Base-by-base conservation (phyloP, 2,888 invertebrate genomes). In the Hypolimnas misippus region DNA sequence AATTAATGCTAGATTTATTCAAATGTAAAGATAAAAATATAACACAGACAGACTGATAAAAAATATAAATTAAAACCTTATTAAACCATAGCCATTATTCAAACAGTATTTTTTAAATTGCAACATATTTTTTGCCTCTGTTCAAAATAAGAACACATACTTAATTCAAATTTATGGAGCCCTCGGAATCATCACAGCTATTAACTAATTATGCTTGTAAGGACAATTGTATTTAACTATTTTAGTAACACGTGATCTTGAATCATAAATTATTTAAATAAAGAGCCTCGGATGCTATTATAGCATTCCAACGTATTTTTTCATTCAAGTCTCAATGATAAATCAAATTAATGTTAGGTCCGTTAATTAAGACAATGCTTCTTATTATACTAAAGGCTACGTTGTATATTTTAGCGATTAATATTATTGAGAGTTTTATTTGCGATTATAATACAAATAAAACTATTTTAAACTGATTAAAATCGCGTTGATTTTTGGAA, bases 101-200 rank as follows among this genome's bases (percentile, higher is more conserved):
- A n/a, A n/a, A n/a, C n/a, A n/a, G n/a, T n/a, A n/a, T n/a, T n/a
- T n/a, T n/a, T n/a, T n/a, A n/a, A n/a, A n/a, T n/a, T n/a, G 25
- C 25, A n/a, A 25, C 25, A 25, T 25, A 25, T 25, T n/a, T n/a
- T n/a, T 5, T 25, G 25, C 5, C 25, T 52, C 51, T 33, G 58
- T 59, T 63, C 56, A 42, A 60, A 44, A 44, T 44, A n/a, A n/a
- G 49, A 25, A 50, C 42, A 53, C 57, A 54, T 35, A 35, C 49
- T 64, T 60, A 54, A 57, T 66, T 60, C 50, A 56, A 56, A 57
- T 62, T 54, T 53, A 63, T 50, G 49, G 50, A 59, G 52, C 49
- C 50, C 57, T 56, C 69, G 54, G 53, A 69, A 67, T 76, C 74
- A 73, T 54, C 35, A 33, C 42, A 51, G 42, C 62, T 62, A 64